Base-by-base conservation (phyloP, 2,797 vertebrate species). In the Lemur catta region DNA sequence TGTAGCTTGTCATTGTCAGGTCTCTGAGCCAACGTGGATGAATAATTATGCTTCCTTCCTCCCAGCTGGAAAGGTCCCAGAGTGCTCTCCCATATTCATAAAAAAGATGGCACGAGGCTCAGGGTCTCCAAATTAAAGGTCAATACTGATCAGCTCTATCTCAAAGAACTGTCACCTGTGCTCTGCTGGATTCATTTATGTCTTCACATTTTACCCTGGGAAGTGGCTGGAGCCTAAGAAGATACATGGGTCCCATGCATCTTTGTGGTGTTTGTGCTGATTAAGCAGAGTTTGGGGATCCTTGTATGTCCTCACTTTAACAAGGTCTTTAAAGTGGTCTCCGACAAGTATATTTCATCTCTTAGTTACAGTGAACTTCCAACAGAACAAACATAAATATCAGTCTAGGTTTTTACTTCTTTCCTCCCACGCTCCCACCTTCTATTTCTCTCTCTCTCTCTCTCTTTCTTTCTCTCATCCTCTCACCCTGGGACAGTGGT, bases 111-210 rank as follows among this genome's bases (percentile, higher is more conserved):
- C 41, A 65, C 0, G 17, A 72, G 65, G 57, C 26, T 41, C 67
- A 81, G 95, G 80, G 74, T 18, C 69, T 94, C 43, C 75, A 71
- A 85, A 72, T 91, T 91, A 95, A 84, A 97, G 95, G 71, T 96
- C 92, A 94, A 2, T 78, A 28, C 76, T 15, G 11, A 67, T 89
- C 20, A 71, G 11, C 55, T 91, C 78, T 55, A 14, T 67, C 94
- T 95, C 63, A 17, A 17, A 33, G 75, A 85, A 65, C 79, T 69
- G 91, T 67, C 89, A 65, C 35, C 50, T 2, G 5, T 3, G 18
- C 20, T 74, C 9, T 50, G 48, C 38, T 57, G 79, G 71, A 43
- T 94, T 85, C 46, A 76, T 90, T 87, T 76, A 17, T 4, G n/a
- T 81, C 72, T 89, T 69, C 14, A 3, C 1, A 0, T 67, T 95